These are phyloP conservation scores for Coregonus clupeaformis DNA, from an alignment of 2,113 vertebrate genomes.

Conservation along the genomic window DNA sequence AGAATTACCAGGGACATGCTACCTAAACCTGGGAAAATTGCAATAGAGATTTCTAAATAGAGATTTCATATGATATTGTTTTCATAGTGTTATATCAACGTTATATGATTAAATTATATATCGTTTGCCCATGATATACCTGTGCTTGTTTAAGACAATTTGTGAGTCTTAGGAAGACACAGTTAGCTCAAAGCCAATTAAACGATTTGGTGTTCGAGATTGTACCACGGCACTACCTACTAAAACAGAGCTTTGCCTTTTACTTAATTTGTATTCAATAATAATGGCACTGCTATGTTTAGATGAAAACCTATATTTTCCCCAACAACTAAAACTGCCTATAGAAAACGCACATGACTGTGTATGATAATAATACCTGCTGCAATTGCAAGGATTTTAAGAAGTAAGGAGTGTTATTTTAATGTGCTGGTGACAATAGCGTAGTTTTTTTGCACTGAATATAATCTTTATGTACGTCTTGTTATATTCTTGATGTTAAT, in stretches of 20 bases:
- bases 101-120: conserved; percentile 68
- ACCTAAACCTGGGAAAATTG: conserved; percentile 95
- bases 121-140: conserved; percentile 71
- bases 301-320: conserved; percentile 60
- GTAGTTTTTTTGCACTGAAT: conserved; percentile 98
- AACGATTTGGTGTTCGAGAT: conserved; percentile 63
- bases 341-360: conserved; percentile 86
- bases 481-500: conserved; percentile 92
- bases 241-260: conserved; percentile 66
- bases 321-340: conserved; percentile 99
- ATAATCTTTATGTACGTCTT: conserved; percentile 98
- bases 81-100: conserved; percentile 67
- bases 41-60: conserved; percentile 88
- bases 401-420: conserved; percentile 75
- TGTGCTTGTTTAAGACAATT: conserved; percentile 73
- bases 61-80: conserved; percentile 70
- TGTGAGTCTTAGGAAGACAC: conserved; percentile 72
- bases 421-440: conserved; percentile 94
- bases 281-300: conserved; percentile 68
- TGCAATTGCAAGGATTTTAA: conserved; percentile 74
- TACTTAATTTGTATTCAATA: conserved; percentile 64
- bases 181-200: conserved; percentile 78
- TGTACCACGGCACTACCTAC: conserved; percentile 70
- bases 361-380: conserved; percentile 76
- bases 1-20: conserved; percentile 81